Evolutionary conservation across 2,113 vertebrate species (phyloP), one percentile per base, ranked within the genome.

Genomic region (Sylvia atricapilla): DNA sequence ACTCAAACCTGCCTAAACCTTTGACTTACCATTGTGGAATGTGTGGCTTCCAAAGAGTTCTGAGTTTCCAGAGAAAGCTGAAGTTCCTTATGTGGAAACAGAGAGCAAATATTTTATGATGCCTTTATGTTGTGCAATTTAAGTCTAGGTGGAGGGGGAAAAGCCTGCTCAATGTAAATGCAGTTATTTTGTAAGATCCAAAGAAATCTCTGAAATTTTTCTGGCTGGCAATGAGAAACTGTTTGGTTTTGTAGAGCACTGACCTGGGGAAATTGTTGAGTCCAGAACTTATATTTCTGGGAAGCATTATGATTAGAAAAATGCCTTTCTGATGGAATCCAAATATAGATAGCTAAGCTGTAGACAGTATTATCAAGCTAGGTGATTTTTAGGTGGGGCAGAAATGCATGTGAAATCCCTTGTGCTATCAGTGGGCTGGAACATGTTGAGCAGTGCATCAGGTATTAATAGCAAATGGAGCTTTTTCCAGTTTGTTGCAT

Each of bases 1-100:
- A 4, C 15, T 13, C 33, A 75, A 15, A 49, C 9, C 35, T 39
- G 10, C 37, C 11, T 25, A 68, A 86, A 67, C 6, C 10, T 74
- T 70, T 70, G 31, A 67, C 88, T 95, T 83, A 95, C 95, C 92
- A 94, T 96, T 69, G 79, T 67, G 55, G 68, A 80, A 80, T 6
- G 2, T 31, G 15, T 55, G 43, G 17, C 33, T 95, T 87, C 60
- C 37, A 50, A 63, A 89, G 30, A 60, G 10, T 44, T 89, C 35
- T 23, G 33, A 35, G 25, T 7, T 15, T 73, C 10, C 58, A 44
- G 39, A 68, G 63, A 53, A 50, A n/a, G 56, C 64, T 72, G 47
- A n/a, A 88, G 5, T 24, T 33, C 35, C 83, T 67, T 41, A n/a
- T 37, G 10, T 43, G 22, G 50, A 81, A 77, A 50, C 43, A 47